Evolutionary conservation across 2,797 vertebrate genomes (phyloP), one percentile per base, ranked within the genome.

Genomic region (Gymnopithys bicolor): DNA sequence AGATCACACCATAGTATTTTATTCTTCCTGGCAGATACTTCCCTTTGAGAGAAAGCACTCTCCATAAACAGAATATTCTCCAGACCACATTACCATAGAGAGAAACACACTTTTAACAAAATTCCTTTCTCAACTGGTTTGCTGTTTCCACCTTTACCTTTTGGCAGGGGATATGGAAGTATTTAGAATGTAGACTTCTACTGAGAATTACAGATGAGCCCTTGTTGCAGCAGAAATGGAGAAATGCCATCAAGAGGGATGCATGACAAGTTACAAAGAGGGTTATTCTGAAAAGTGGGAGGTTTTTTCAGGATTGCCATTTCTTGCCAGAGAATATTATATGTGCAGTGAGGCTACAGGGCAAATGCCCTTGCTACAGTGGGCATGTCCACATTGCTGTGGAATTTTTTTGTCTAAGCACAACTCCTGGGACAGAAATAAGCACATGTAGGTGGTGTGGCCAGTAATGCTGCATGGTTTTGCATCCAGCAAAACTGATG

Each of bases 161-260:
- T 78, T 88, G 56, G 49, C 56, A 59, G 49, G 32, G 39, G 8
- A 10, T 32, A 46, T 75, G 15, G 49, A 32, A 62, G 58, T 64
- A 71, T 76, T 93, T 94, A 48, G 77, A 68, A 78, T 39, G 60
- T 32, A 24, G 48, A 22, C 23, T 70, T 91, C 49, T 81, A 9
- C 56, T 64, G 69, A 84, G 76, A 81, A 21, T 58, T 86, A 88
- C 69, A 93, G 69, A 48, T 82, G 46, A 90, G 21, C 16, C 28
- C 46, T 88, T 93, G 77, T 94, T 35, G 81, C 55, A 53, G 55
- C 43, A 93, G 90, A 62, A 94, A 89, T 62, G 58, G 75, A 74
- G 43, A 87, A 66, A 78, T 51, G 58, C 51, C 69, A 81, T 14
- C n/a, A 49, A 89, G 49, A 83, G 8, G 46, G 51, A 52, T 59